Evolutionary conservation across 2,888 invertebrate genomes (phyloP).

Genomic region (Ramazzottius varieornatus): DNA sequence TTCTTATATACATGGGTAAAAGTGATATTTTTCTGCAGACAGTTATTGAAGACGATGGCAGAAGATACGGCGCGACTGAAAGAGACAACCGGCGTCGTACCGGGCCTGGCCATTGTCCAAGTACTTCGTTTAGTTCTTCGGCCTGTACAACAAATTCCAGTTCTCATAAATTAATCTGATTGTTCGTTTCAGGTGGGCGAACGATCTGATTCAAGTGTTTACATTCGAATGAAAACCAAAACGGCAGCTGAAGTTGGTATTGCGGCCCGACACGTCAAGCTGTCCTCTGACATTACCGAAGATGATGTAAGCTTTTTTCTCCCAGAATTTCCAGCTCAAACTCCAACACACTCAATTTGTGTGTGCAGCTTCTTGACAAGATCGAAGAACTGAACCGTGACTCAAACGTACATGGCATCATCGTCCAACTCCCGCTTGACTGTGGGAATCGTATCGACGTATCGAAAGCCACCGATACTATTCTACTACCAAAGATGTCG

Average conservation of each 20-base stretch:
- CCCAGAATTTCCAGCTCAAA: too few species aligned
- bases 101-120: background rate
- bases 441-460: background rate
- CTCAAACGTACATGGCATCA: slow-evolving; percentile 63
- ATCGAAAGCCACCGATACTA: background rate
- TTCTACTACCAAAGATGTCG: background rate
- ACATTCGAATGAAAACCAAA: slow-evolving; percentile 81
- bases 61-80: background rate
- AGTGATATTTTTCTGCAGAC: too few species aligned
- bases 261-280: slow-evolving; percentile 43
- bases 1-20: too few species aligned
- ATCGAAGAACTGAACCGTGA: slow-evolving; percentile 53
- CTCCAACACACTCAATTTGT: slow-evolving; percentile 10
- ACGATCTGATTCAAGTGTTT: slow-evolving; percentile 87
- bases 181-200: slow-evolving; percentile 50
- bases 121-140: background rate
- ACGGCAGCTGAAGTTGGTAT: slow-evolving; percentile 76
- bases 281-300: slow-evolving; percentile 55
- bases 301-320: slow-evolving; percentile 31
- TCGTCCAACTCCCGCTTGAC: slow-evolving; percentile 34
- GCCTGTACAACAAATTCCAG: background rate
- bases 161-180: background rate
- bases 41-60: background rate
- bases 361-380: slow-evolving; percentile 36
- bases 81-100: background rate